Conservation (phyloP, 2,113 vertebrate species). For the Ophthalmolycus amberensis region DNA sequence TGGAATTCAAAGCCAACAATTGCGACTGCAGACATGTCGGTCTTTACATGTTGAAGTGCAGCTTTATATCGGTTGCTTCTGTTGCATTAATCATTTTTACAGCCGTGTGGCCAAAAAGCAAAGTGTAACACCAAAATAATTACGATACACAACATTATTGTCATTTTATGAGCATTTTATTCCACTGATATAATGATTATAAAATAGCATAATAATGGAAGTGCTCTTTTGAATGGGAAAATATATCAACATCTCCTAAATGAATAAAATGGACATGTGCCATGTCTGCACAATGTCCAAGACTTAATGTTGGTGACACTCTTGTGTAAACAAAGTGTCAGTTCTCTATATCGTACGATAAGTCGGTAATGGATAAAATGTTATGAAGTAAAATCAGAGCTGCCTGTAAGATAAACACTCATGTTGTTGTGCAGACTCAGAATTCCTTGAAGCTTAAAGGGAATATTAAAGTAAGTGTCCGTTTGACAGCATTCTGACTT, state of each 20-base stretch:
- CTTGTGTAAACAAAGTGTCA: neutral
- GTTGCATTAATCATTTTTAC: neutral
- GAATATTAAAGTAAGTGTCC: neutral
- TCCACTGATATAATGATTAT: too few relatives aligned
- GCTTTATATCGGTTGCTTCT: neutral
- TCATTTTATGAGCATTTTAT: neutral
- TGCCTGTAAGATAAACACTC: neutral
- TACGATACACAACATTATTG: neutral
- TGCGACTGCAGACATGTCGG: too few relatives aligned
- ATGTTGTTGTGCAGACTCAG: neutral
- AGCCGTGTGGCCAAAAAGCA: too few relatives aligned
- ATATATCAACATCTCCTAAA: too few relatives aligned
- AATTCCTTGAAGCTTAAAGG: neutral
- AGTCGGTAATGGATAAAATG: neutral
- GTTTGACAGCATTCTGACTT: conserved; percentile 39
- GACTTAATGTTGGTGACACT: too few relatives aligned
- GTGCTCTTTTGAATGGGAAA: too few relatives aligned
- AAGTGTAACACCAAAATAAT: too few relatives aligned
- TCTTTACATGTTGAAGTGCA: neutral
- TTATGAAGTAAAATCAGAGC: neutral
- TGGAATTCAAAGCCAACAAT: neutral
- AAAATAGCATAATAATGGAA: too few relatives aligned
- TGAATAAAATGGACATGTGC: too few relatives aligned
- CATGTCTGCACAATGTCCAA: too few relatives aligned
- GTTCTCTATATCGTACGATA: neutral